Evolutionary conservation across 2,797 vertebrate genomes (phyloP).

Genomic region (Otus scops): DNA sequence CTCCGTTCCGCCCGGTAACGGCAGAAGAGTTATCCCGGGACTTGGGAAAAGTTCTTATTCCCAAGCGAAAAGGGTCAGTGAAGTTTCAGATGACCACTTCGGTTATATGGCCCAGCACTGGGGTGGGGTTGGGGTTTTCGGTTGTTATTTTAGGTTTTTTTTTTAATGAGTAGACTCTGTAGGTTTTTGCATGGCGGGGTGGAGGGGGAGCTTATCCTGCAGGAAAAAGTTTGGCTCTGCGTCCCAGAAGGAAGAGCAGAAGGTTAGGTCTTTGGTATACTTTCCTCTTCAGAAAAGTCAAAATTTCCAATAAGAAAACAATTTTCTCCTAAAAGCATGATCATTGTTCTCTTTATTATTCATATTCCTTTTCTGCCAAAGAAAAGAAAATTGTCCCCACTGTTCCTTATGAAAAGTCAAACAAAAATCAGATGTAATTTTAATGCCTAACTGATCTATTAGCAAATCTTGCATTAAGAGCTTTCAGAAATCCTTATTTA

Average conservation of each 20-base stretch:
- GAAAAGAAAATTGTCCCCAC: neutral
- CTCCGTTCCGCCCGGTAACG: neutral
- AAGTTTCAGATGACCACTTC: no score
- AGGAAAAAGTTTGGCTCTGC: neutral
- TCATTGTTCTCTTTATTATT: neutral
- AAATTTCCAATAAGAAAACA: neutral
- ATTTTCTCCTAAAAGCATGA: neutral
- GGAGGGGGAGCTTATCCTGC: neutral
- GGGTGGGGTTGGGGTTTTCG: no score
- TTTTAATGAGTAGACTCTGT: no score
- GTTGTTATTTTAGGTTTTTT: neutral
- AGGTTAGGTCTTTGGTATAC: neutral
- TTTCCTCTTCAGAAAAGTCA: neutral
- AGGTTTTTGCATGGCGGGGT: no score
- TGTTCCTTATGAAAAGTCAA: neutral
- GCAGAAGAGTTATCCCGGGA: neutral
- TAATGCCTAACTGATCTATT: neutral
- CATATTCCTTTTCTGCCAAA: neutral
- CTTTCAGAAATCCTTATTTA: neutral
- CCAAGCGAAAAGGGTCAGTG: neutral
- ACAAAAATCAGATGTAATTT: neutral
- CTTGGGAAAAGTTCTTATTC: neutral
- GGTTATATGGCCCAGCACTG: neutral
- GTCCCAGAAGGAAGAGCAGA: no score
- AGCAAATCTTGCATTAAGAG: neutral